Base-by-base conservation (phyloP, 2,113 vertebrate species). In the Gymnogyps californianus region DNA sequence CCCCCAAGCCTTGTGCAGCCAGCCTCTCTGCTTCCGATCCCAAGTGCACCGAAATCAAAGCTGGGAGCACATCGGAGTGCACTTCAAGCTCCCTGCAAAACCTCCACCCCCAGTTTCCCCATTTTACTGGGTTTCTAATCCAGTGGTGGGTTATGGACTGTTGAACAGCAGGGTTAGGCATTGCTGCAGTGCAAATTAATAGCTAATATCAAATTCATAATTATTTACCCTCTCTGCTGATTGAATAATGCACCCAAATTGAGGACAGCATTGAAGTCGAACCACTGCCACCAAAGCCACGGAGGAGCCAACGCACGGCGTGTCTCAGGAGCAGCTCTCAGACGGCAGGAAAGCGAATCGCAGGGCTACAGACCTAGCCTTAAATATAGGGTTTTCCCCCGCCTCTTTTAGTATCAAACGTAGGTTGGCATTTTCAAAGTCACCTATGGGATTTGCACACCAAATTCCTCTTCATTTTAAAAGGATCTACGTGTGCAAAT, bases 221-320 rank as follows among this genome's bases (percentile, higher is more conserved):
- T 38, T 1, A 25, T 75, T 74, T 21, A 15, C 32, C 49, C 26
- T 6, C 46, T 74, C 31, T 77, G 67, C 67, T 69, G 36, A 40
- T 5, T 25, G 31, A 90, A 24, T 47, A 44, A 42, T 2, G 28
- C 17, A 59, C 32, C 38, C 0, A 0, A 83, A 57, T 1, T 1
- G 52, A 83, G 51, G 57, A 15, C 47, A 49, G 65, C 16, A 19
- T 3, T 25, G 38, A 38, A 38, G 17, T 6, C 2, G 2, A 69
- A 52, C 17, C 4, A 64, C 47, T 58, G 34, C 17, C 58, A 77
- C 70, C 31, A 20, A 62, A 65, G 47, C 5, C 61, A 52, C 1
- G 5, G 47, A 46, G 29, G 25, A 69, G 24, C 29, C 76, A 51
- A 31, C 4, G 4, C 57, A 6, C 1, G 4, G 34, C 1, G 0